These are phyloP conservation scores for Cyprinodon diabolis DNA, from an alignment of 2,797 vertebrate genomes.

Conservation along the genomic window DNA sequence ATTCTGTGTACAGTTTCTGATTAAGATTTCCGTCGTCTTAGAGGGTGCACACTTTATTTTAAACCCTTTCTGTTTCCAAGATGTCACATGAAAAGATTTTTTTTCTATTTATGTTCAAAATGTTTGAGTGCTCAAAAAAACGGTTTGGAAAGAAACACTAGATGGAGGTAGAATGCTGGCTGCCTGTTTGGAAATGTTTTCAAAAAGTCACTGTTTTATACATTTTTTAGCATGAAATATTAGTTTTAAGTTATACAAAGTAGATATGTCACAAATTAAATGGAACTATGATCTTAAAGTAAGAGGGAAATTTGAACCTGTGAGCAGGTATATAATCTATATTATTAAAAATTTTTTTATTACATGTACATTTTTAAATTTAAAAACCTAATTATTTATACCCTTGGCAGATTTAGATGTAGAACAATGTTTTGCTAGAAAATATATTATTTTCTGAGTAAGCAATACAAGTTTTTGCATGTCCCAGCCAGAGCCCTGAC, in stretches of 20 bases:
- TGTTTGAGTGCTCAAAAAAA: constrained; percentile 26
- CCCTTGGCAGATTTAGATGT: background rate
- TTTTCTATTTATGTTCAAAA: constrained; percentile 52
- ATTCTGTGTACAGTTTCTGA: constrained; percentile 41
- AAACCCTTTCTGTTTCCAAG: constrained; percentile 37
- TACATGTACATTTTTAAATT: too few relatives aligned
- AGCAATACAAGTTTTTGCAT: background rate
- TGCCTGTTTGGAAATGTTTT: constrained; percentile 9
- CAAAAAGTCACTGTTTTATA: constrained; percentile 4
- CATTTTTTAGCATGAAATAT: accelerated
- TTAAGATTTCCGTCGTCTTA: constrained; percentile 53
- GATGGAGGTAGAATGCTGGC: constrained; percentile 77
- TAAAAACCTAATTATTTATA: too few relatives aligned
- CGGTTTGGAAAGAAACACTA: constrained; percentile 66
- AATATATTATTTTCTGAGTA: background rate
- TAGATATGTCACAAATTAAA: background rate
- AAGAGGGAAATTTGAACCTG: too few relatives aligned
- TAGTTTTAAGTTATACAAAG: background rate
- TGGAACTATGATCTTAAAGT: background rate
- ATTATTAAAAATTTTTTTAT: too few relatives aligned
- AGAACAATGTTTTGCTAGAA: too few relatives aligned
- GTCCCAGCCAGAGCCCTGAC: background rate
- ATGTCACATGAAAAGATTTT: constrained; percentile 48
- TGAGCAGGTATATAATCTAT: too few relatives aligned
- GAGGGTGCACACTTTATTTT: constrained; percentile 33